These are phyloP conservation scores for Anabacerthia variegaticeps DNA, from an alignment of 2,797 vertebrate species.

Conservation along the genomic window DNA sequence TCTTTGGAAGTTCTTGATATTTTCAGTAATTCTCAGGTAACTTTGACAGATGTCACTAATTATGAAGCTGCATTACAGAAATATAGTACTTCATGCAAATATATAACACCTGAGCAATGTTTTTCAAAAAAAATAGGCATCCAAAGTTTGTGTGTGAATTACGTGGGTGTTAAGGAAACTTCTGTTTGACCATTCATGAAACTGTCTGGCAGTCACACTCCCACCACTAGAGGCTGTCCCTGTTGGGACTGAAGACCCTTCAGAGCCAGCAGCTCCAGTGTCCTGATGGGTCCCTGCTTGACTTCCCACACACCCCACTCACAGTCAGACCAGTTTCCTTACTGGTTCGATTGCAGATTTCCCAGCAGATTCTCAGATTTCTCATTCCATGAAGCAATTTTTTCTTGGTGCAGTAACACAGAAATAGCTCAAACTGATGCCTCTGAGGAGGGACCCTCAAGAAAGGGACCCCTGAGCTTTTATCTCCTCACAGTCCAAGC, in stretches of 20 bases:
- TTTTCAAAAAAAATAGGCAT: neutral
- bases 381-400: neutral
- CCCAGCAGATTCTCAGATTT: neutral
- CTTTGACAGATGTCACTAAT: neutral
- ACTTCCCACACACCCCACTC: neutral
- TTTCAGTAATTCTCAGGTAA: neutral
- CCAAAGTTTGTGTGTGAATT: neutral
- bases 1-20: neutral
- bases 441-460: accelerated
- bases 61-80: neutral
- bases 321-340: neutral
- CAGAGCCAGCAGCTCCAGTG: neutral
- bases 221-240: neutral
- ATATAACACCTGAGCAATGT: neutral
- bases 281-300: neutral
- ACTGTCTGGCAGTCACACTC: neutral
- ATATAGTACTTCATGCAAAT: neutral
- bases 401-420: neutral
- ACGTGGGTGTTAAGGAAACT: neutral
- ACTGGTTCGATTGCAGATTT: neutral
- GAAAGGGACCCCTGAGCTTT: neutral
- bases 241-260: neutral
- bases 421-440: neutral
- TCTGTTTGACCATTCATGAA: neutral
- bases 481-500: neutral